Evolutionary conservation across 1,140 invertebrate species (phyloP).

Genomic region (Calliphora vicina): DNA sequence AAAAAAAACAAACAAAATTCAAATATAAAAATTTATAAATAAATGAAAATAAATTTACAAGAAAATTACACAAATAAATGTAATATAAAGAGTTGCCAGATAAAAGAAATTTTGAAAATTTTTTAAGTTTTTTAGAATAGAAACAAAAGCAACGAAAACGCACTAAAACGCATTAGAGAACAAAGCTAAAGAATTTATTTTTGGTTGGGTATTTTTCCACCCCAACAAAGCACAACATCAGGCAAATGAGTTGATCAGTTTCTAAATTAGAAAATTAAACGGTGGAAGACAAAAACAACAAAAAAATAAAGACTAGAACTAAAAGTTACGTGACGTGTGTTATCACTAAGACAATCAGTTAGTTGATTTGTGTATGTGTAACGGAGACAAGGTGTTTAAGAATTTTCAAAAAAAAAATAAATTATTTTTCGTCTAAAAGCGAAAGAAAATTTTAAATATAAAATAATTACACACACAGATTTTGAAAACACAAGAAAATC

Average conservation of each 20-base stretch:
- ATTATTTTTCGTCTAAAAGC: neutral
- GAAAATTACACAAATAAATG: neutral
- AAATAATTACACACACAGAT: neutral
- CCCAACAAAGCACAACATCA: neutral
- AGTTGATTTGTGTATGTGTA: neutral
- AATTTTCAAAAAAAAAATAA: neutral
- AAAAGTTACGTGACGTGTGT: neutral
- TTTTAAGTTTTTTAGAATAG: neutral
- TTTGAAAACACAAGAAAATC: neutral
- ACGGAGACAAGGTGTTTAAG: neutral
- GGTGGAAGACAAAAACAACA: neutral
- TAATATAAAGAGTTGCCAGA: conserved; percentile 7
- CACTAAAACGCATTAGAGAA: neutral
- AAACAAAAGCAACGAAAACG: neutral
- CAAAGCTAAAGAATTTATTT: neutral
- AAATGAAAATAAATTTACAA: neutral
- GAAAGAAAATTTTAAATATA: neutral
- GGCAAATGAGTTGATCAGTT: neutral
- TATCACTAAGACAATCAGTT: neutral
- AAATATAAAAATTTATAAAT: neutral
- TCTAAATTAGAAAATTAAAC: neutral
- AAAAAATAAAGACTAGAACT: too few relatives aligned
- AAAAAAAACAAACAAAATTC: neutral
- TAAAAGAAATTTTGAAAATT: neutral
- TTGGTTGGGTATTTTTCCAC: neutral